Base-by-base conservation (phyloP, 1,140 invertebrate species). In the Macrocentrus cingulum region DNA sequence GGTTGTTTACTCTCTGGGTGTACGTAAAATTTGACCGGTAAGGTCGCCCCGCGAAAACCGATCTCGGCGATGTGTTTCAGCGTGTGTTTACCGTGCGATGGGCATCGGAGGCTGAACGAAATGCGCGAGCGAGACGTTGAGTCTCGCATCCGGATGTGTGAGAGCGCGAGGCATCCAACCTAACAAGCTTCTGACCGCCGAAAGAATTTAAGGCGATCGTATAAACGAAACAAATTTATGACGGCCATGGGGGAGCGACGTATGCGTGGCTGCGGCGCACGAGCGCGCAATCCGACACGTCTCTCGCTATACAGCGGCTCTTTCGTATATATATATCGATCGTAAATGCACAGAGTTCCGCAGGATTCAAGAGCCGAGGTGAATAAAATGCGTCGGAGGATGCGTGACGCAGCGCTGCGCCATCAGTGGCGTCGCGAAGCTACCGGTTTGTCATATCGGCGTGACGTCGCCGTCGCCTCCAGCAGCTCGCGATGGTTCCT, bases 181-280 rank as follows among this genome's bases (percentile, higher is more conserved):
- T n/a, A n/a, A n/a, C n/a, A n/a, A n/a, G 56, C 67, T 66, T 63
- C 67, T 68, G 67, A 67, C 60, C 37, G 55, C 25, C 42, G 50
- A 62, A 61, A 59, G 63, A 64, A 61, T 59, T 56, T 55, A 61
- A 61, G 60, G 55, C 51, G 51, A 55, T 62, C 59, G 52, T 67
- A 68, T 67, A 68, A 68, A 66, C 54, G 63, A 63, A 65, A 67
- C 65, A 68, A 65, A 67, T 68, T 68, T 68, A 68, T 62, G 61
- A 50, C 61, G 41, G 59, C 52, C 56, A 59, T 55, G 46, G 56
- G 58, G 19, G 36, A 51, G 20, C 44, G n/a, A 44, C n/a, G 8
- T 20, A 18, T 44, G 9, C n/a, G 16, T 39, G 16, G 2, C n/a
- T 18, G 16, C 18, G n/a, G 41, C 15, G 39, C 39, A 39, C 37